Evolutionary conservation across 2,888 invertebrate species (phyloP), one percentile per base, ranked within the genome.

Genomic region (Nipponacmea schrenckii): DNA sequence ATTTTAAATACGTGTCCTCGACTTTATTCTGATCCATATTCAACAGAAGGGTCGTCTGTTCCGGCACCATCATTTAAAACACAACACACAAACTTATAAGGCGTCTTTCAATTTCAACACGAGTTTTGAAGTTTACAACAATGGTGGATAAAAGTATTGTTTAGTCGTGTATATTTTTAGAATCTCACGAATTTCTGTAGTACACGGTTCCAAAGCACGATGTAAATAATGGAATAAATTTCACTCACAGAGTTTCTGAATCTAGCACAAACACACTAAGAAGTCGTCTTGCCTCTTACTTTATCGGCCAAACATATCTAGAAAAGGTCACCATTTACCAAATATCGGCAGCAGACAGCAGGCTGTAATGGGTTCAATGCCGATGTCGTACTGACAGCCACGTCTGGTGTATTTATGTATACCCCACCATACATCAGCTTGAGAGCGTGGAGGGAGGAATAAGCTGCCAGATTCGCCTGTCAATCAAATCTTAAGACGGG

Each of bases 221-320:
- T 39, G 39, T 5, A 10, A 39, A 39, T 39, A 8, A 39, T 39
- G 39, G 5, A 39, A 39, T 39, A 39, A 39, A 10, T 10, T 39
- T 39, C 39, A 39, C 39, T 7, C 39, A 39, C 2, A 31, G 24
- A 64, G 73, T 39, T 73, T 67, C 48, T 74, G 45, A 5, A 76
- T 72, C n/a, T 71, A 71, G 46, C 74, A 76, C 74, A 97, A 90
- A 89, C 98, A 98, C 88, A 96, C 96, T 12, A 5, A 26, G 17
- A 26, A n/a, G 24, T 24, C 27, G 31, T 31, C 27, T 26, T 39
- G 39, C 39, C 39, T 39, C 39, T 39, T 39, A 39, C 24, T 56
- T 24, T 56, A 56, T 56, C 56, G 24, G 56, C 14, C 24, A 56
- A 56, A 56, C 56, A 56, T 56, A 56, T 20, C 24, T 20, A 20